phyloP scores from a whole-genome alignment of 1,140 invertebrate genomes.

The Heliconius himera region DNA sequence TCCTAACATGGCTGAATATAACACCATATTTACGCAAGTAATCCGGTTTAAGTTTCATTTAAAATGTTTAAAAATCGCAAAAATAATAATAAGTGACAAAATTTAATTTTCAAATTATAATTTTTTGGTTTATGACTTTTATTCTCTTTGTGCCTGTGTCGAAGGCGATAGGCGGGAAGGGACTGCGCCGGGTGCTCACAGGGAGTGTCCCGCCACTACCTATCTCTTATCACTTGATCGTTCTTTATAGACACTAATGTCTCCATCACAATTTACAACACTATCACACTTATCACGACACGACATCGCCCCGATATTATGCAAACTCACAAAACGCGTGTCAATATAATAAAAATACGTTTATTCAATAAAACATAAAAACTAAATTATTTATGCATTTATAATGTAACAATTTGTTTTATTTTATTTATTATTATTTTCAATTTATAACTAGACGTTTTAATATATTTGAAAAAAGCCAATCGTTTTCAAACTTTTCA shows the following conservation, averaged over 20 bases:
- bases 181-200: constrained; percentile 2
- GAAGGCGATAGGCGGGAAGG: neutral
- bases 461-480: constrained; percentile 2
- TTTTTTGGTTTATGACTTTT: no score
- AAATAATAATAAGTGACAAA: no score
- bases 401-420: constrained; percentile 1
- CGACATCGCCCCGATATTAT: neutral
- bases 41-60: no score
- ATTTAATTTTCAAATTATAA: no score
- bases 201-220: neutral
- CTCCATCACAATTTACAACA: neutral
- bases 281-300: neutral
- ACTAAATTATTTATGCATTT: constrained; percentile 16
- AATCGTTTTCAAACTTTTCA: neutral
- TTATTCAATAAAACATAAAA: constrained; percentile 1
- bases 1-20: no score
- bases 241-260: neutral
- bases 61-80: no score
- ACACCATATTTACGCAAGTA: no score
- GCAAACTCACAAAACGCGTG: neutral
- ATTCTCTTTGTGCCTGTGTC: no score
- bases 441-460: neutral
- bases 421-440: neutral
- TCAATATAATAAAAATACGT: neutral
- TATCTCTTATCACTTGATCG: neutral